These are phyloP conservation scores for Brachyalestes nurse DNA, from an alignment of 2,797 vertebrate species.

Conservation along the genomic window DNA sequence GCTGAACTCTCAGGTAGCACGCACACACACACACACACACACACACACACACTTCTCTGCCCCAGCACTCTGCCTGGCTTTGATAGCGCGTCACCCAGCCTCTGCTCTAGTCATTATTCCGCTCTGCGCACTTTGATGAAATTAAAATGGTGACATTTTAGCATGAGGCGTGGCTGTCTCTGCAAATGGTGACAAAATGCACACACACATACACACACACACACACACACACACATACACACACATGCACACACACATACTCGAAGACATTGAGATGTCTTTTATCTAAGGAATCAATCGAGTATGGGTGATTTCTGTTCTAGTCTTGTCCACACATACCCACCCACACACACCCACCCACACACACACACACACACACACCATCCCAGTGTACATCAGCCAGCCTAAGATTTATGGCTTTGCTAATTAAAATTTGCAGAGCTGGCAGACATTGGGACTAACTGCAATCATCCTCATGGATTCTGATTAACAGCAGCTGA, in stretches of 20 bases:
- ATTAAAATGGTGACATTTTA: conserved; percentile 49
- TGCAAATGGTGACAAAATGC: conserved; percentile 17
- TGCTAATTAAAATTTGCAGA: conserved; percentile 82
- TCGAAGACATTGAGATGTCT: neutral
- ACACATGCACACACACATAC: conserved; percentile 19
- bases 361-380: conserved; percentile 18
- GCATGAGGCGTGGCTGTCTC: neutral
- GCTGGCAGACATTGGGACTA: conserved; percentile 75
- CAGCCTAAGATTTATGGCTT: conserved; percentile 77
- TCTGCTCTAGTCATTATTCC: neutral
- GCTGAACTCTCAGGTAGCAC: conserved; percentile 1
- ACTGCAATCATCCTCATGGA: conserved; percentile 79
- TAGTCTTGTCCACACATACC: conserved; percentile 1
- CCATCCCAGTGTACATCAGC: conserved; percentile 29
- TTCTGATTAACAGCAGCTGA: conserved; percentile 82
- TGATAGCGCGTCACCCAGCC: conserved; percentile 29
- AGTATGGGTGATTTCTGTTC: neutral
- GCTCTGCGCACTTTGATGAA: conserved; percentile 29
- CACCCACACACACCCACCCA: conserved; percentile 16
- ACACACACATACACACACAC: conserved; percentile 10
- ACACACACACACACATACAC: conserved; percentile 14
- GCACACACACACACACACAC: neutral
- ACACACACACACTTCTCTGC: conserved; percentile 9
- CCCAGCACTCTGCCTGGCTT: conserved; percentile 13
- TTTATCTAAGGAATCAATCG: too few species aligned